Percentiles rank a stretch among this genome's conserved stretches.
phyloP scores from a whole-genome alignment of 2,797 vertebrate species.

The Microcaecilia unicolor region DNA sequence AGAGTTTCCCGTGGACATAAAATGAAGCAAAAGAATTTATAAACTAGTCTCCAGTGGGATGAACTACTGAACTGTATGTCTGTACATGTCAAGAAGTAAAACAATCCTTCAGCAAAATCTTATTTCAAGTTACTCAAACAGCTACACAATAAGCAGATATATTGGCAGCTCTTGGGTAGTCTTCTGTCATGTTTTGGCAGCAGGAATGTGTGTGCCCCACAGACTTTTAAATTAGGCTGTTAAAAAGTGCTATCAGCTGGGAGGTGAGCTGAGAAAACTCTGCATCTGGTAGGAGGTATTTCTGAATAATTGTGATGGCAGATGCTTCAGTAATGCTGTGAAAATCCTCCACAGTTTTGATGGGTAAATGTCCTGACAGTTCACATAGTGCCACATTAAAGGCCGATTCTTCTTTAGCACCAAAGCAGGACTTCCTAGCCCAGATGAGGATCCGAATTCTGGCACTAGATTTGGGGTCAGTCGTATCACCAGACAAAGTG shows the following conservation, averaged over 20 bases:
- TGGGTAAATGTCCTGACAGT: conserved; percentile 78
- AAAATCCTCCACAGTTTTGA: conserved; percentile 65
- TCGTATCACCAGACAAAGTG: conserved; percentile 33
- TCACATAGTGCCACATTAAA: conserved; percentile 88
- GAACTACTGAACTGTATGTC: too few relatives aligned
- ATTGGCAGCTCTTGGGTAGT: too few relatives aligned
- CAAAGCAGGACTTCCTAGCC: conserved; percentile 70
- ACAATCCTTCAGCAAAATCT: too few relatives aligned
- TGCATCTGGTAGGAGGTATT: conserved; percentile 53
- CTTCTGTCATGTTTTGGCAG: too few relatives aligned
- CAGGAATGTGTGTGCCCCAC: too few relatives aligned
- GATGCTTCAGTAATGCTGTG: conserved; percentile 53
- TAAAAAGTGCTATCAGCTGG: conserved; percentile 33
- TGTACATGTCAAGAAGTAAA: too few relatives aligned
- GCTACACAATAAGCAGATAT: too few relatives aligned
- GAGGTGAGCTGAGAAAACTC: conserved; percentile 47
- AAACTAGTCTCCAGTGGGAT: too few relatives aligned
- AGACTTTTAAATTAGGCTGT: neutral
- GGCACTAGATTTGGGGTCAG: conserved; percentile 5
- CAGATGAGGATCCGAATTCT: conserved; percentile 76
- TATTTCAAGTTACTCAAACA: too few relatives aligned
- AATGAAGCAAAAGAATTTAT: too few relatives aligned
- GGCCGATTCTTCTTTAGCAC: conserved; percentile 63
- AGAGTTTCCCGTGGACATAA: too few relatives aligned
- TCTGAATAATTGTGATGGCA: conserved; percentile 53